phyloP scores from a whole-genome alignment of 2,113 vertebrate species.

The Ranitomeya imitator region DNA sequence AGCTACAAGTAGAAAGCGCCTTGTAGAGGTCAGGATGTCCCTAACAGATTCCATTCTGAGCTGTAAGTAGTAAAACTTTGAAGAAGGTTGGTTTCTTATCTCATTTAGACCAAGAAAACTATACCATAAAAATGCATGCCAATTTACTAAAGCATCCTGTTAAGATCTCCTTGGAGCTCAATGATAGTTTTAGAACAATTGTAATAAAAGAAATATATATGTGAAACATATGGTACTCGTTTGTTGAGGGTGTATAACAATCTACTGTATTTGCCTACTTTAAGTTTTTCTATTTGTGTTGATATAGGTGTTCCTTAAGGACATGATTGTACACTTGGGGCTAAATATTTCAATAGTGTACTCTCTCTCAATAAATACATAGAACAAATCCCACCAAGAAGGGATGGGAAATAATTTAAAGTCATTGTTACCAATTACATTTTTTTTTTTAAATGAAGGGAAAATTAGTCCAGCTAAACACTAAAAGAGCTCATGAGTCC shows the following conservation, averaged over 20 bases:
- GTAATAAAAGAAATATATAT: background rate
- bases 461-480: no score
- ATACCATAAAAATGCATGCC: background rate
- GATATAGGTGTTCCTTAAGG: background rate
- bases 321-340: background rate
- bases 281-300: background rate
- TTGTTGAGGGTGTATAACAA: background rate
- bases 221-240: background rate
- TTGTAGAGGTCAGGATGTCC: background rate
- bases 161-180: background rate
- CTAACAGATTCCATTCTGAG: slow-evolving; percentile 4
- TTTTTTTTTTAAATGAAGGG: no score
- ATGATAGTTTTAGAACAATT: background rate
- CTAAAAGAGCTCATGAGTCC: no score
- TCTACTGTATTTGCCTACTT: no score
- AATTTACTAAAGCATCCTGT: background rate
- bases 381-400: background rate
- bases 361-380: background rate
- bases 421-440: no score
- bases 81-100: background rate
- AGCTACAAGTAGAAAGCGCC: background rate
- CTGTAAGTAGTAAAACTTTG: background rate
- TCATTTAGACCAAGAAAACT: slow-evolving; percentile 1
- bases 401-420: no score
- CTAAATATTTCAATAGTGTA: background rate